A percentile compares a stretch with the other conserved stretches of the same genome.
These are phyloP conservation scores for Danionella dracula DNA, from an alignment of 2,797 vertebrate genomes.

Conservation along the genomic window DNA sequence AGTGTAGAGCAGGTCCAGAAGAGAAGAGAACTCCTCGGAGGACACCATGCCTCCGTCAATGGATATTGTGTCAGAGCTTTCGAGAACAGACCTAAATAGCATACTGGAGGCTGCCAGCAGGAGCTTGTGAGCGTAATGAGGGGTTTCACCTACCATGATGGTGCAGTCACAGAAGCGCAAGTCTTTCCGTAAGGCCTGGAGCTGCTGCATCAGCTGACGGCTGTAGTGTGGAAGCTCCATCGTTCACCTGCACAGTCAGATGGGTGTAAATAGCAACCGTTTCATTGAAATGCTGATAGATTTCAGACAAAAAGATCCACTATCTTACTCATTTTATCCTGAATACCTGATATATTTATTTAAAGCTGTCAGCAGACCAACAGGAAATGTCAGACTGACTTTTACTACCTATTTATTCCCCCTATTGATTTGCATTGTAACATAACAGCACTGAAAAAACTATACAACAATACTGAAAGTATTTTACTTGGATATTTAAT, in stretches of 20 bases:
- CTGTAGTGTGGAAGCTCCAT: constrained; percentile 84
- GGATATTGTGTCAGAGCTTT: constrained; percentile 78
- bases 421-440: too few species aligned
- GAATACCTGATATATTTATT: too few species aligned
- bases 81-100: constrained; percentile 81
- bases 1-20: constrained; percentile 82
- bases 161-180: constrained; percentile 83
- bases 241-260: constrained; percentile 29
- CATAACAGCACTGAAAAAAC: too few species aligned
- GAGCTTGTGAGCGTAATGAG: constrained; percentile 79
- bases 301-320: too few species aligned
- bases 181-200: constrained; percentile 76
- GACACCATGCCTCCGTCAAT: constrained; percentile 76
- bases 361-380: too few species aligned
- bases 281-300: too few species aligned
- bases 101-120: constrained; percentile 83
- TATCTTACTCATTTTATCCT: too few species aligned
- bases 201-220: constrained; percentile 82
- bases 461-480: too few species aligned
- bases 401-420: too few species aligned
- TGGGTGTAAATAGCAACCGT: not conserved
- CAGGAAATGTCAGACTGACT: too few species aligned
- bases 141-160: constrained; percentile 69
- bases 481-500: too few species aligned
- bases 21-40: constrained; percentile 77